These are phyloP conservation scores for Trematocara variabile DNA, from an alignment of 2,113 vertebrate genomes.

Conservation along the genomic window DNA sequence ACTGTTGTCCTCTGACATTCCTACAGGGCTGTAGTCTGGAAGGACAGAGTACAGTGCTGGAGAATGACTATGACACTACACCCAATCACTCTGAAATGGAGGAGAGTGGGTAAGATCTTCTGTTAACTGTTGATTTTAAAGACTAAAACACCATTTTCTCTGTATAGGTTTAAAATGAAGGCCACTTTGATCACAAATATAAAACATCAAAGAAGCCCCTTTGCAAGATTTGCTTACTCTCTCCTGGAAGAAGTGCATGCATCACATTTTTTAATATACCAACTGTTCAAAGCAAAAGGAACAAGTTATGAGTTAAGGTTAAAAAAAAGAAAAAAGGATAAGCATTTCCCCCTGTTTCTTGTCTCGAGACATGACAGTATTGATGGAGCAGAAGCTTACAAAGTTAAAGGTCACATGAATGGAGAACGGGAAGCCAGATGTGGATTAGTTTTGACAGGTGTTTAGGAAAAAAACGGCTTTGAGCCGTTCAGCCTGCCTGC, in stretches of 20 bases:
- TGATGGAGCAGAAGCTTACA: neutral
- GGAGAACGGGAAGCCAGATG: neutral
- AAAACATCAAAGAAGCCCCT: neutral
- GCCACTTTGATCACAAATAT: neutral
- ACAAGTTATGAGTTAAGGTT: neutral
- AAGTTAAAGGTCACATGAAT: neutral
- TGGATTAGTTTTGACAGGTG: neutral
- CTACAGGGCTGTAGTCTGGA: slow-evolving; percentile 87
- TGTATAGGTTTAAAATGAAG: neutral
- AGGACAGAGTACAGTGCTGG: slow-evolving; percentile 82
- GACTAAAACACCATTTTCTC: neutral
- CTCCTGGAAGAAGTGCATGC: neutral
- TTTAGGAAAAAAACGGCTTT: neutral
- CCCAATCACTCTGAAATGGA: slow-evolving; percentile 80
- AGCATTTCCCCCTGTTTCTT: neutral
- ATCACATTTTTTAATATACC: neutral
- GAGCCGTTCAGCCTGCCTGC: neutral
- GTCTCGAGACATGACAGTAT: neutral
- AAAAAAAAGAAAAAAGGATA: neutral
- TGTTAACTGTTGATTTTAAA: neutral
- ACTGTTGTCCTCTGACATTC: neutral
- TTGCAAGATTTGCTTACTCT: neutral
- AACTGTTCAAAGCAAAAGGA: neutral
- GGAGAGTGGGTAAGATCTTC: slow-evolving; percentile 76
- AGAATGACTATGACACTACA: slow-evolving; percentile 89